Conservation (phyloP, 2,113 vertebrate genomes). For the Cardinalis cardinalis region DNA sequence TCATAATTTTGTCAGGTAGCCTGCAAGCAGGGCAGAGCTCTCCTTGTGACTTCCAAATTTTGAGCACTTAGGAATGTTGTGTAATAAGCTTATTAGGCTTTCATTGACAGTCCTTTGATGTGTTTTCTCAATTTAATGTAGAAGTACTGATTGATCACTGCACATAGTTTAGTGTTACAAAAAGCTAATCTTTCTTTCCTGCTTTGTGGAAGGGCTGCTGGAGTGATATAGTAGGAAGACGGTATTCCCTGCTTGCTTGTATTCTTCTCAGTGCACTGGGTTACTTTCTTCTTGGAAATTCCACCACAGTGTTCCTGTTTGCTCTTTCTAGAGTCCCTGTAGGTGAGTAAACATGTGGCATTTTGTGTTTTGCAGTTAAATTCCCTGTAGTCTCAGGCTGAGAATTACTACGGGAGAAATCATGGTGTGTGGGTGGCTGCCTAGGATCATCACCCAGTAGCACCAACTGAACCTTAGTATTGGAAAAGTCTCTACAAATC, state of each 20-base stretch:
- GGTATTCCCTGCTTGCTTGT: conserved; percentile 83
- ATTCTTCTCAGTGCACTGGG: conserved; percentile 87
- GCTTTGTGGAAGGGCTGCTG: conserved; percentile 85
- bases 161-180: background rate
- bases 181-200: background rate
- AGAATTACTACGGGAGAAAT: background rate
- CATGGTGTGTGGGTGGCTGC: background rate
- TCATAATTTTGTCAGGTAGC: background rate
- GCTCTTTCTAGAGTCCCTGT: conserved; percentile 87
- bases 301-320: conserved; percentile 83
- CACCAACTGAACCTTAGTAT: background rate
- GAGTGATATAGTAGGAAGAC: conserved; percentile 92
- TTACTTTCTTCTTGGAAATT: conserved; percentile 85
- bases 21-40: background rate
- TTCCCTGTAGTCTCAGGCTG: background rate
- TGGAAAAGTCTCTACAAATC: background rate
- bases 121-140: background rate
- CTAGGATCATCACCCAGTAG: background rate
- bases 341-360: conserved; percentile 75
- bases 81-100: background rate
- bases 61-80: background rate
- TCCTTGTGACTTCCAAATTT: background rate
- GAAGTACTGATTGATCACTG: background rate
- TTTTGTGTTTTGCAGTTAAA: background rate
- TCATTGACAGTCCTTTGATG: background rate